Percentiles rank a stretch among this genome's conserved stretches.
Conservation (phyloP, 2,888 invertebrate species). For the Hydriomena furcata region DNA sequence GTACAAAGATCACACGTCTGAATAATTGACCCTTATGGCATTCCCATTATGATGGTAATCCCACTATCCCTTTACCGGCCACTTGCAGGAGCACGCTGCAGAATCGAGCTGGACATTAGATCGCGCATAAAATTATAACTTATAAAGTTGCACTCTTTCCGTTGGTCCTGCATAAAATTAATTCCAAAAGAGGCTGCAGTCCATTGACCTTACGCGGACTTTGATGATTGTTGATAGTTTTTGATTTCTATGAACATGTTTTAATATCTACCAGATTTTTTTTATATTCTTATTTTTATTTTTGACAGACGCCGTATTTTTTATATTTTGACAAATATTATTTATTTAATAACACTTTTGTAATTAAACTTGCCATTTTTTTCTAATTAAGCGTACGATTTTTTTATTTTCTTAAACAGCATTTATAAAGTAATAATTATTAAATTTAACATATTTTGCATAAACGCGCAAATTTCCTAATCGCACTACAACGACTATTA, state of each 20-base stretch:
- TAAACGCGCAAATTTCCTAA: constrained; percentile 4
- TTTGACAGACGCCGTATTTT: too few species aligned
- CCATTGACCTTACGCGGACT: constrained; percentile 12
- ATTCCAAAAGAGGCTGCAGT: constrained; percentile 10
- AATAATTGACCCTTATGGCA: constrained; percentile 45
- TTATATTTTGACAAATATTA: not conserved
- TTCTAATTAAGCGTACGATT: too few species aligned
- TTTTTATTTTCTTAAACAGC: too few species aligned
- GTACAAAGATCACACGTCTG: constrained; percentile 31
- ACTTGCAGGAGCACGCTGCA: constrained; percentile 58
- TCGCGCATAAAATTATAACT: constrained; percentile 71
- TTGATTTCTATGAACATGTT: not conserved
- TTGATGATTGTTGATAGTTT: not conserved
- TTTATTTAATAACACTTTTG: too few species aligned
- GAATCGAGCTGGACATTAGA: constrained; percentile 64
- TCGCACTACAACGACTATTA: constrained; percentile 15
- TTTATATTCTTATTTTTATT: too few species aligned
- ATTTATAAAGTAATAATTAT: too few species aligned
- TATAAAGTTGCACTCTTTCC: constrained; percentile 47
- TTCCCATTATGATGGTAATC: constrained; percentile 70
- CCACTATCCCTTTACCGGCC: constrained; percentile 15
- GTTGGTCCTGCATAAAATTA: constrained; percentile 40
- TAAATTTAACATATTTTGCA: not conserved
- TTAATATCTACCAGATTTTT: too few species aligned
- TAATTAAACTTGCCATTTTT: too few species aligned